phyloP scores from a whole-genome alignment of 1,140 invertebrate genomes.

The Heliothis subflexa region DNA sequence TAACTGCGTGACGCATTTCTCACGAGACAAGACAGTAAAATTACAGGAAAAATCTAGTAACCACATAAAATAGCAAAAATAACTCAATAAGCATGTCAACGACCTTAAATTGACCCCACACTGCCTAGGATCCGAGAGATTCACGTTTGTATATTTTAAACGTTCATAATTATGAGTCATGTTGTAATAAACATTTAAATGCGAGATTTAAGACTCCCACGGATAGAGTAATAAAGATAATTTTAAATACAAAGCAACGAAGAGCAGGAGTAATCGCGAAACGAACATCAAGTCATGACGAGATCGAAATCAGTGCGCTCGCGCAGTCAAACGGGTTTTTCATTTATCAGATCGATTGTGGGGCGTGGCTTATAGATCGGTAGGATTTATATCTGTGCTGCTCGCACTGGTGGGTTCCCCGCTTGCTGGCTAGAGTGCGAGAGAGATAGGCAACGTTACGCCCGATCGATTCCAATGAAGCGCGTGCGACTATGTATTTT shows the following conservation, averaged over 20 bases:
- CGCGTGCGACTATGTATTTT: conserved; percentile 61
- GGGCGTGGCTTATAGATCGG: conserved; percentile 68
- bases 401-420: conserved; percentile 47
- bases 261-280: conserved; percentile 64
- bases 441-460: conserved; percentile 65
- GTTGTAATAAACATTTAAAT: conserved; percentile 55
- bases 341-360: conserved; percentile 77
- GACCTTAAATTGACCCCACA: conserved; percentile 45
- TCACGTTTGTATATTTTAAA: conserved; percentile 52
- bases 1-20: no score
- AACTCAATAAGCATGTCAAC: conserved; percentile 46
- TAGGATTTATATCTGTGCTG: conserved; percentile 57
- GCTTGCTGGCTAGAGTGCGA: conserved; percentile 48
- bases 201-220: conserved; percentile 69
- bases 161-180: conserved; percentile 56
- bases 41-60: no score
- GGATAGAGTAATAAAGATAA: conserved; percentile 78
- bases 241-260: conserved; percentile 72
- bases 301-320: conserved; percentile 77
- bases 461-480: conserved; percentile 68
- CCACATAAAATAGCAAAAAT: conserved; percentile 13
- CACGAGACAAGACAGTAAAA: no score
- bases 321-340: conserved; percentile 67
- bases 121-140: conserved; percentile 42
- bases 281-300: conserved; percentile 70